phyloP scores from a whole-genome alignment of 2,797 vertebrate genomes.

The Acrossocheilus fasciatus region DNA sequence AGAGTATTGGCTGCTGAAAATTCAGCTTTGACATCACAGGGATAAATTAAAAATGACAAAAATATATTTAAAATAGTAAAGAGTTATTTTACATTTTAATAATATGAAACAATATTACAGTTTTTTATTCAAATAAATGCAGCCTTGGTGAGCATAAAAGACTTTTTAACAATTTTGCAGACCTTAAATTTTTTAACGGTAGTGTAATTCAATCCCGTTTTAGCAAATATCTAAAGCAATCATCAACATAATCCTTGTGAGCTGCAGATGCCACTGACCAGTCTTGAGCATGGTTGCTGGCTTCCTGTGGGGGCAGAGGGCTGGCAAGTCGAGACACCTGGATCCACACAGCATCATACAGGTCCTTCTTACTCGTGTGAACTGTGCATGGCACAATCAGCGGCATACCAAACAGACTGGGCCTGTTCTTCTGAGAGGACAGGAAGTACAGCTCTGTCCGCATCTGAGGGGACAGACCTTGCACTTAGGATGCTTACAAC shows the following conservation, averaged over 20 bases:
- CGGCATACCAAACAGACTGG: conserved; percentile 98
- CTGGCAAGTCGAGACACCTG: conserved; percentile 98
- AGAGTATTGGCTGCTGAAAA: not conserved
- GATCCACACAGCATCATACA: conserved; percentile 97
- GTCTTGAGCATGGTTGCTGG: conserved; percentile 98
- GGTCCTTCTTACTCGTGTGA: conserved; percentile 91
- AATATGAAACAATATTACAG: no score
- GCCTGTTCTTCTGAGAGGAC: conserved; percentile 97
- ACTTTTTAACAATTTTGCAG: not conserved
- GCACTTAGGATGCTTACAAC: not conserved
- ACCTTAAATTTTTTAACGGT: not conserved
- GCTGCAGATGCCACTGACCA: conserved; percentile 81
- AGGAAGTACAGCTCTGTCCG: conserved; percentile 96
- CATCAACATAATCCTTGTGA: not conserved
- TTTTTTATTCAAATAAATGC: not conserved
- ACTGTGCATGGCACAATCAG: conserved; percentile 97
- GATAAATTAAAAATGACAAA: not conserved
- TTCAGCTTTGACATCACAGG: not conserved
- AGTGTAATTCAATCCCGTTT: not conserved
- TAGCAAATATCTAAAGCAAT: not conserved
- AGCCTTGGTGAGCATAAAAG: not conserved
- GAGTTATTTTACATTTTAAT: no score
- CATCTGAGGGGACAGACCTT: conserved; percentile 80
- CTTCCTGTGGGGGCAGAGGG: conserved; percentile 96
- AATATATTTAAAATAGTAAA: not conserved